Conservation (phyloP, 2,113 vertebrate species). For the Blennius ocellaris region DNA sequence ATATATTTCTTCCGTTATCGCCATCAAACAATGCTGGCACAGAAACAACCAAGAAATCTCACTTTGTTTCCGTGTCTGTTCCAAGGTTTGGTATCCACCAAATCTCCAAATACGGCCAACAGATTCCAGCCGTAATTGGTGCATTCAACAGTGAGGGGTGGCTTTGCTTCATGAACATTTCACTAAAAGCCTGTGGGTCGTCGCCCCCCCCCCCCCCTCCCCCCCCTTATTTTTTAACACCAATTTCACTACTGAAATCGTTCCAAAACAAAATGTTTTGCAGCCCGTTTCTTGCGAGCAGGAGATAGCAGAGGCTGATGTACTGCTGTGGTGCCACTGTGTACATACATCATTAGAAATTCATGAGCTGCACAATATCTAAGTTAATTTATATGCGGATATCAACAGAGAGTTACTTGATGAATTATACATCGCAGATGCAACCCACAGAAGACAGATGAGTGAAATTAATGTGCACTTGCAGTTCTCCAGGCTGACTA, state of each 20-base stretch:
- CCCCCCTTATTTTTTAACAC: not conserved
- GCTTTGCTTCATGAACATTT: slow-evolving; percentile 22
- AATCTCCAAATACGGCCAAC: slow-evolving; percentile 36
- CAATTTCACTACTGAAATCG: slow-evolving; percentile 30
- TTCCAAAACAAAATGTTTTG: slow-evolving; percentile 46
- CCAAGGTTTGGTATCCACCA: not conserved
- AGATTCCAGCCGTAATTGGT: slow-evolving; percentile 45
- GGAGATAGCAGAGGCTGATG: slow-evolving; percentile 39
- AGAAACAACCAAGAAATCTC: slow-evolving; percentile 3
- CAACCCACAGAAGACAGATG: slow-evolving; percentile 71
- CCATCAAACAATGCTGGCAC: slow-evolving; percentile 12
- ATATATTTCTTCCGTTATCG: slow-evolving; percentile 7
- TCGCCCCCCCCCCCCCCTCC: too few species aligned
- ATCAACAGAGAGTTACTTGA: slow-evolving; percentile 71
- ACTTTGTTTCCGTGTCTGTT: slow-evolving; percentile 13
- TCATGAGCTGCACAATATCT: slow-evolving; percentile 73
- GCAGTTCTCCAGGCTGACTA: slow-evolving; percentile 31
- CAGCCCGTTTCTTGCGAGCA: slow-evolving; percentile 23
- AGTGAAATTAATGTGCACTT: slow-evolving; percentile 70
- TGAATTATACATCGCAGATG: slow-evolving; percentile 78
- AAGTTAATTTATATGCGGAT: slow-evolving; percentile 75
- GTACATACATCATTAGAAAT: slow-evolving; percentile 63
- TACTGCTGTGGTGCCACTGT: slow-evolving; percentile 50
- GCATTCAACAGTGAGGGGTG: slow-evolving; percentile 21
- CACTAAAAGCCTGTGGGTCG: slow-evolving; percentile 26